Evolutionary conservation across 1,140 invertebrate genomes (phyloP).

Genomic region (Nebria ingens): DNA sequence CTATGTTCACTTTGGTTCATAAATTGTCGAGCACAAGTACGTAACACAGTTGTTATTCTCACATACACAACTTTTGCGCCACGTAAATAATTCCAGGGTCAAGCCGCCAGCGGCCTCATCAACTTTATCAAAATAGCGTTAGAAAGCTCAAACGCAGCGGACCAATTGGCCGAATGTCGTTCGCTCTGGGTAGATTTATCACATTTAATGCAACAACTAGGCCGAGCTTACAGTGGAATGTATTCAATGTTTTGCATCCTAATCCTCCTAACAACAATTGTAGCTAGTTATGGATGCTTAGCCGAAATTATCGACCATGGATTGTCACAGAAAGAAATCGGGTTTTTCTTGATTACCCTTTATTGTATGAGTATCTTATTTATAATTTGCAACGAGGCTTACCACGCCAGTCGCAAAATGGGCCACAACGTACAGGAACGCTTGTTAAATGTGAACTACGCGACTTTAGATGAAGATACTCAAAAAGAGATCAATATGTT

Average conservation of each 20-base stretch:
- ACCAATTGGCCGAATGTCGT: slow-evolving; percentile 49
- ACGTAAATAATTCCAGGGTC: too few species aligned
- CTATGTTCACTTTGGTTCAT: slow-evolving; percentile 54
- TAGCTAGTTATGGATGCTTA: slow-evolving; percentile 52
- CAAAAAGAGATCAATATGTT: slow-evolving; percentile 58
- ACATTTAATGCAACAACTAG: slow-evolving; percentile 61
- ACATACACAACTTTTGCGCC: too few species aligned
- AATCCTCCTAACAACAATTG: slow-evolving; percentile 56
- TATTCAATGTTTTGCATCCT: slow-evolving; percentile 58
- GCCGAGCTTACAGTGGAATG: slow-evolving; percentile 57
- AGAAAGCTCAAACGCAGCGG: slow-evolving; percentile 43
- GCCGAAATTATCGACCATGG: slow-evolving; percentile 57
- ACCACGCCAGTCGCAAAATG: slow-evolving; percentile 52
- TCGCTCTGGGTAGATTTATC: slow-evolving; percentile 57
- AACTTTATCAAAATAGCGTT: slow-evolving; percentile 47
- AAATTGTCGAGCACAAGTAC: slow-evolving; percentile 46
- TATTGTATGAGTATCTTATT: slow-evolving; percentile 55
- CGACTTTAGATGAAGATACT: slow-evolving; percentile 44
- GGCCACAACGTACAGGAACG: slow-evolving; percentile 52
- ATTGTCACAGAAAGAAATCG: slow-evolving; percentile 54
- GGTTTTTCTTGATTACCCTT: slow-evolving; percentile 52
- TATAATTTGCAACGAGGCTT: slow-evolving; percentile 58
- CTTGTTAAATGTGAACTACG: slow-evolving; percentile 50
- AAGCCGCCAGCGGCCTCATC: slow-evolving; percentile 47
- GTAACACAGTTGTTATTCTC: too few species aligned